Base-by-base conservation (phyloP, 1,140 invertebrate species). In the Panonychus citri region DNA sequence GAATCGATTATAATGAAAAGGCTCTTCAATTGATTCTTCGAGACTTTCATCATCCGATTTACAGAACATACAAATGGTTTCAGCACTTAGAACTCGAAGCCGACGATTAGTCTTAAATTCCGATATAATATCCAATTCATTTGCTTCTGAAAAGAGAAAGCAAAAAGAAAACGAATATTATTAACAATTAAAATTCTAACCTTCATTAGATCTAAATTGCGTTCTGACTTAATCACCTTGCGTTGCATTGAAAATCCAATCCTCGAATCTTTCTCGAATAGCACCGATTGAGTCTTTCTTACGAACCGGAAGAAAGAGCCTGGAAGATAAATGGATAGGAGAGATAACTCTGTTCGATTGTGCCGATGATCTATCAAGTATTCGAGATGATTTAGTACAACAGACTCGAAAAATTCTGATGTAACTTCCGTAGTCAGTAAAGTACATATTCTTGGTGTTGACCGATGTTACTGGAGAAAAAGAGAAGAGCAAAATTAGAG, bases 371-470 rank as follows among this genome's bases (percentile, higher is more conserved):
- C 30, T 5, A 19, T n/a, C 21, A 19, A 24, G n/a, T 10, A 46
- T 46, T 24, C n/a, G 24, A 8, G 42, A 46, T 19, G n/a, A 19
- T 46, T 46, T 46, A 8, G 55, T 49, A 39, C 57, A 65, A 10
- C 55, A 25, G 3, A 64, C 46, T 21, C 64, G 56, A 27, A 65
- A 56, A 49, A 65, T 65, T 40, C 64, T 34, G 3, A 64, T 52
- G 25, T 63, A 65, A 24, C 37, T 53, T 3, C 62, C 60, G 52
- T 64, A 61, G 50, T 65, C 63, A 17, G 57, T 59, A 30, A 57
- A 65, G 34, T 50, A 28, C 60, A 62, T 64, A 7, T 7, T 46
- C 21, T 46, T 46, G 4, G 42, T 46, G 17, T 46, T 24, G n/a
- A 46, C 17, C 7, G 42, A n/a, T 5, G 42, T 46, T 24, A 46